Evolutionary conservation across 2,113 vertebrate genomes (phyloP), one percentile per base, ranked within the genome.

Genomic region (Vicugna pacos): DNA sequence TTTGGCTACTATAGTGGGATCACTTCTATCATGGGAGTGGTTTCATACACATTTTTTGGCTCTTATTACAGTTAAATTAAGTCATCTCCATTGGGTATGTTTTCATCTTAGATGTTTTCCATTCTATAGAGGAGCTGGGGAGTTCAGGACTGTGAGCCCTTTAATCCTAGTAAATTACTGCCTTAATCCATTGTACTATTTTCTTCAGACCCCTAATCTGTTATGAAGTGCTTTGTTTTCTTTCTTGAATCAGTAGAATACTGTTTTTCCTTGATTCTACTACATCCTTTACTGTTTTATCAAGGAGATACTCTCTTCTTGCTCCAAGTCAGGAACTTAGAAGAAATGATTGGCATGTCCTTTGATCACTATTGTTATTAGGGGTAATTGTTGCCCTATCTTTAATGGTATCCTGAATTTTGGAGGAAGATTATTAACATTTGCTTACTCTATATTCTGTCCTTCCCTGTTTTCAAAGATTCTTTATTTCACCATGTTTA

Each of bases 181-280:
- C 64, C 22, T 56, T 82, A 62, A 82, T 65, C 52, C 3, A 4
- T 38, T 62, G 6, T 28, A 64, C 1, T 52, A 26, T 90, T 65
- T 75, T 52, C 32, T 52, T 62, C 13, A 7, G 38, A 84, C 4
- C 26, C 15, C 8, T 2, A 26, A 5, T 12, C 30, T 89, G 17
- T 42, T 76, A 35, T 24, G 48, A 70, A 75, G 30, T 30, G 52
- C 1, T 32, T 52, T 76, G 2, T 84, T 50, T 80, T 60, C 13
- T 93, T 76, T 20, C 26, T 83, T 79, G 72, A 67, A 73, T 84
- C 10, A 73, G 22, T 19, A 69, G n/a, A 79, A 62, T 60, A 48
- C 2, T 35, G 8, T 9, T 48, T 76, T 54, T n/a, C 32, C 4
- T 2, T 54, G 24, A 56, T n/a, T 11, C 11, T 60, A n/a, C 35